These are phyloP conservation scores for Cydia splendana DNA, from an alignment of 1,140 invertebrate species.

Conservation along the genomic window DNA sequence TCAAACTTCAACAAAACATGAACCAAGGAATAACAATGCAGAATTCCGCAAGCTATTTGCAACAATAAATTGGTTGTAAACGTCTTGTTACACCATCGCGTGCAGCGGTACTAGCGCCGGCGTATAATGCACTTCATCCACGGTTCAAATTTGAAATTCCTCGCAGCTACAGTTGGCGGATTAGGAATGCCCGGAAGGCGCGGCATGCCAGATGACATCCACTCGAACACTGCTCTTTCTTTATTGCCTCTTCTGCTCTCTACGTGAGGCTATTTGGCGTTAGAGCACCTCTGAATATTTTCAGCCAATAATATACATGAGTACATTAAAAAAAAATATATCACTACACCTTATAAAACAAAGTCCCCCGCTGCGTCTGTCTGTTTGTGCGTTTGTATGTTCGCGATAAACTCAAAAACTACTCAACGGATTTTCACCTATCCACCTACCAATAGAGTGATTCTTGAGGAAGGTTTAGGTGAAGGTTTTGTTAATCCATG, in stretches of 20 bases:
- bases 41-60: constrained; percentile 15
- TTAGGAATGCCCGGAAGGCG: constrained; percentile 32
- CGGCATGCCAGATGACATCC: constrained; percentile 23
- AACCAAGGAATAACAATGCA: background rate
- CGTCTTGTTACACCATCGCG: constrained; percentile 27
- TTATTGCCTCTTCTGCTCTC: constrained; percentile 8
- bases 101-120: background rate
- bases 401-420: too few relatives aligned
- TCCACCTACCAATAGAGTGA: too few relatives aligned
- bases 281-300: background rate
- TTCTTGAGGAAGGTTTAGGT: too few relatives aligned
- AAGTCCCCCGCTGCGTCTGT: too few relatives aligned
- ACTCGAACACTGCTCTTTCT: constrained; percentile 21
- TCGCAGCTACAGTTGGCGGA: constrained; percentile 23
- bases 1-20: background rate
- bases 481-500: too few relatives aligned
- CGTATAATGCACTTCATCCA: constrained; percentile 17
- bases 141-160: constrained; percentile 30
- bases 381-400: too few relatives aligned
- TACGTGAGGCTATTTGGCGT: constrained; percentile 24
- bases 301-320: background rate
- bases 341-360: too few relatives aligned
- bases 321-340: too few relatives aligned
- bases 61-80: constrained; percentile 30
- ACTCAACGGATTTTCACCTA: too few relatives aligned